Evolutionary conservation across 2,113 vertebrate species (phyloP).

Genomic region (Callochromis pleurospilus): DNA sequence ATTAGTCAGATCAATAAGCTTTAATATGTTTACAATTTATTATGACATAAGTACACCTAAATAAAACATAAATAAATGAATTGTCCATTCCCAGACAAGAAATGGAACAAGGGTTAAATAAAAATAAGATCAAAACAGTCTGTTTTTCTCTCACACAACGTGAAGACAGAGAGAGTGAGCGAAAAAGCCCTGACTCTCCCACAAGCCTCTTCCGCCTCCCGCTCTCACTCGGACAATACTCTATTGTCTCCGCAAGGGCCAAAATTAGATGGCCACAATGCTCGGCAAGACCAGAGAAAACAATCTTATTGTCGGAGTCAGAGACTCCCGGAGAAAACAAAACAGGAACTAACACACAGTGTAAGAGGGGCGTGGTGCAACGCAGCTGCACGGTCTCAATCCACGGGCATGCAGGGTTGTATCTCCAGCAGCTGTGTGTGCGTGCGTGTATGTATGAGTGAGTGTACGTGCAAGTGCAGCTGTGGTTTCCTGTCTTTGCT

Average conservation of each 20-base stretch:
- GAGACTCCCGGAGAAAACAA: slow-evolving; percentile 51
- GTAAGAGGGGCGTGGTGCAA: slow-evolving; percentile 9
- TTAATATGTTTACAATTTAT: not conserved
- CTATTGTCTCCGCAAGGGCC: slow-evolving; percentile 54
- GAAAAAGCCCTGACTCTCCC: slow-evolving; percentile 17
- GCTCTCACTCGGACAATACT: slow-evolving; percentile 48
- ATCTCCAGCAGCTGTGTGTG: slow-evolving; percentile 58
- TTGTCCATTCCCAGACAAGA: not conserved
- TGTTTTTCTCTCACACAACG: not conserved
- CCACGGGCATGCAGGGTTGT: slow-evolving; percentile 59
- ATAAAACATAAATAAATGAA: not conserved
- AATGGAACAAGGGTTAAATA: not conserved
- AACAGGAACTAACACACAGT: slow-evolving; percentile 48
- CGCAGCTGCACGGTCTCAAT: slow-evolving; percentile 55
- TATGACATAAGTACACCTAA: not conserved
- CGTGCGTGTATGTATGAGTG: not conserved
- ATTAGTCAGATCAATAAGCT: not conserved
- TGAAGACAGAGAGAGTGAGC: slow-evolving; percentile 1
- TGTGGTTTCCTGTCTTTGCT: slow-evolving; percentile 69
- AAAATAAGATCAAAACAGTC: not conserved
- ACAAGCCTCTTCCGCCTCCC: not conserved
- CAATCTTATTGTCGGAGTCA: slow-evolving; percentile 36
- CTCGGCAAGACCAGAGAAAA: slow-evolving; percentile 49
- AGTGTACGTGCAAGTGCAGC: slow-evolving; percentile 43
- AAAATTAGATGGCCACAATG: slow-evolving; percentile 65